Conservation (phyloP, 1,140 invertebrate species). For the Pemphigus obesinymphae region DNA sequence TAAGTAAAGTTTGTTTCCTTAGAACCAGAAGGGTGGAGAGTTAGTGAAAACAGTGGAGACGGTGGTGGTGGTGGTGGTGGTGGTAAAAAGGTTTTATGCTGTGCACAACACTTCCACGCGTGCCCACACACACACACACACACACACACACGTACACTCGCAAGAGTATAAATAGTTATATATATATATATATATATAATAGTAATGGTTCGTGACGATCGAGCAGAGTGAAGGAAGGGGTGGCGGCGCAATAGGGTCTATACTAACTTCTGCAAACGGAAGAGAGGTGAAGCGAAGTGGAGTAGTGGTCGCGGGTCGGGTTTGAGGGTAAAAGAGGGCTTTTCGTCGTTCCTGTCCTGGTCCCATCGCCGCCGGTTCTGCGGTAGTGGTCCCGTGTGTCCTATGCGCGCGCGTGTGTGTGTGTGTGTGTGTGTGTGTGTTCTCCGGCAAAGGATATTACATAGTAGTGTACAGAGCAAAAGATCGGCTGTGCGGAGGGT, state of each 20-base stretch:
- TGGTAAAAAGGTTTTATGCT: constrained; percentile 22
- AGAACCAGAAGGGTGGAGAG: neutral
- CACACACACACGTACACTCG: neutral
- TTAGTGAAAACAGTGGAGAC: neutral
- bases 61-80: neutral
- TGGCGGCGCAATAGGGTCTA: neutral
- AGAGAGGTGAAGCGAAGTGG: neutral
- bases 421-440: neutral
- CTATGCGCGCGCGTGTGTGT: neutral
- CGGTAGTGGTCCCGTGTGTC: constrained; percentile 23
- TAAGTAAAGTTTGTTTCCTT: neutral
- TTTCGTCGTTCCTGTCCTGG: constrained; percentile 18
- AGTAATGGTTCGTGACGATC: constrained; percentile 13
- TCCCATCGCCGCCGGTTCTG: neutral
- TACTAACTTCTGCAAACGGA: neutral
- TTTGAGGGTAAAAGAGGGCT: constrained; percentile 21
- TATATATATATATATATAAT: neutral
- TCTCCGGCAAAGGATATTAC: constrained; percentile 27
- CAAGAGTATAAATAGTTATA: neutral
- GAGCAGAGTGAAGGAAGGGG: neutral
- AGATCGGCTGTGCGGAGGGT: neutral
- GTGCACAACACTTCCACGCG: neutral
- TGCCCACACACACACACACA: neutral
- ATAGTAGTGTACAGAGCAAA: constrained; percentile 14
- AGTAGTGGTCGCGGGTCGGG: neutral